phyloP scores from a whole-genome alignment of 2,888 invertebrate genomes.

The Agriopis aurantiaria region DNA sequence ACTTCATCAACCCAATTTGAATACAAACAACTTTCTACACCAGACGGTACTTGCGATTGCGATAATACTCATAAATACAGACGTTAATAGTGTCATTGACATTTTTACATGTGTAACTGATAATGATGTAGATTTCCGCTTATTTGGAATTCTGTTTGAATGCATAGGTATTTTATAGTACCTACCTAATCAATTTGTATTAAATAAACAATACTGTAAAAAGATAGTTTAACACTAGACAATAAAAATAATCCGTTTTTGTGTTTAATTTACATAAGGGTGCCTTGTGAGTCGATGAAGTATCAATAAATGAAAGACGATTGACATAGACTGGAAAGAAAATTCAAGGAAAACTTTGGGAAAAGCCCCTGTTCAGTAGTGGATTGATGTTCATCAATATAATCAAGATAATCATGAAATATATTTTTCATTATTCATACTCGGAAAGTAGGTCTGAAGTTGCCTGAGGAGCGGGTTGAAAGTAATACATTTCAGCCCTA shows the following conservation, averaged over 20 bases:
- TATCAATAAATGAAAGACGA: too few species aligned
- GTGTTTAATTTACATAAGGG: too few species aligned
- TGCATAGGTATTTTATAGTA: slow-evolving; percentile 3
- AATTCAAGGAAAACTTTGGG: too few species aligned
- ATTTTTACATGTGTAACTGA: slow-evolving; percentile 47
- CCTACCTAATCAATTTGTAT: not conserved
- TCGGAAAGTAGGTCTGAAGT: too few species aligned
- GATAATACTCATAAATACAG: slow-evolving; percentile 42
- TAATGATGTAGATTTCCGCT: slow-evolving; percentile 37
- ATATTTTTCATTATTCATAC: too few species aligned
- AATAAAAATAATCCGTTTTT: not conserved
- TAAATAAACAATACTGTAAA: not conserved
- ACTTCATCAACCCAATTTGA: slow-evolving; percentile 61
- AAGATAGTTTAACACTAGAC: not conserved
- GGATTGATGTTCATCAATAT: too few species aligned
- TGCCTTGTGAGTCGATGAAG: too few species aligned
- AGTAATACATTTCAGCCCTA: too few species aligned
- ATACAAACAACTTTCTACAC: slow-evolving; percentile 69
- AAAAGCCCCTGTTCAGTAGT: too few species aligned
- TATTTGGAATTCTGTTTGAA: slow-evolving; percentile 16
- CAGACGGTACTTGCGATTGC: slow-evolving; percentile 54
- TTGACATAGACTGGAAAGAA: too few species aligned
- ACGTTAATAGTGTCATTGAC: slow-evolving; percentile 61
- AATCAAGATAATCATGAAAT: too few species aligned
- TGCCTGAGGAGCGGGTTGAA: too few species aligned